phyloP scores from a whole-genome alignment of 2,113 vertebrate species.

The Pelobates fuscus region DNA sequence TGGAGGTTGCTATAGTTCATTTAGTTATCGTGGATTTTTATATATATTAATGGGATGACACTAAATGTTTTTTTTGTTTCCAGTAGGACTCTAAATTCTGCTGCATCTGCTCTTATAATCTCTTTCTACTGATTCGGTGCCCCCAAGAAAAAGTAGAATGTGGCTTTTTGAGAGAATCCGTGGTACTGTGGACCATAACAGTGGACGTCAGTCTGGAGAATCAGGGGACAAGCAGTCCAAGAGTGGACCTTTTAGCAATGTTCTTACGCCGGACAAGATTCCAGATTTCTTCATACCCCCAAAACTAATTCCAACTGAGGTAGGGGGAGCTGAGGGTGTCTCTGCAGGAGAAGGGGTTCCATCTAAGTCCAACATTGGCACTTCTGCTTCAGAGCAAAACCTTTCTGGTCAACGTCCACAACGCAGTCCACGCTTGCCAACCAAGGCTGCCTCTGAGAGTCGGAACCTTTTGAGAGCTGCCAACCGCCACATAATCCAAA shows the following conservation, averaged over 20 bases:
- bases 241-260: conserved; percentile 84
- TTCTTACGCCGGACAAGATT: conserved; percentile 95
- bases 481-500: conserved; percentile 91
- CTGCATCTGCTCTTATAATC: not conserved
- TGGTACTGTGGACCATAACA: conserved; percentile 78
- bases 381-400: conserved; percentile 77
- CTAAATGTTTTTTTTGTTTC: not conserved
- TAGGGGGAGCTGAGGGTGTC: conserved; percentile 58
- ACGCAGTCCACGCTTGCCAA: conserved; percentile 79
- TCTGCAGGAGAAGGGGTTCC: conserved; percentile 49
- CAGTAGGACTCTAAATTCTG: not conserved
- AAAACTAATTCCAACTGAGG: conserved; percentile 80
- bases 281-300: conserved; percentile 96
- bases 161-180: conserved; percentile 94
- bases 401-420: conserved; percentile 70
- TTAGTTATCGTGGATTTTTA: not conserved
- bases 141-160: conserved; percentile 70
- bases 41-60: not conserved
- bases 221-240: conserved; percentile 63
- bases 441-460: conserved; percentile 78
- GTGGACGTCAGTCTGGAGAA: conserved; percentile 68
- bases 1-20: too few relatives aligned
- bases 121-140: not conserved
- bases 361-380: conserved; percentile 64
- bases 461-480: conserved; percentile 77